A percentile compares a stretch with the other conserved stretches of the same genome.
phyloP scores from a whole-genome alignment of 35 echinoderm and acorn worm species.

The Lytechinus variegatus region DNA sequence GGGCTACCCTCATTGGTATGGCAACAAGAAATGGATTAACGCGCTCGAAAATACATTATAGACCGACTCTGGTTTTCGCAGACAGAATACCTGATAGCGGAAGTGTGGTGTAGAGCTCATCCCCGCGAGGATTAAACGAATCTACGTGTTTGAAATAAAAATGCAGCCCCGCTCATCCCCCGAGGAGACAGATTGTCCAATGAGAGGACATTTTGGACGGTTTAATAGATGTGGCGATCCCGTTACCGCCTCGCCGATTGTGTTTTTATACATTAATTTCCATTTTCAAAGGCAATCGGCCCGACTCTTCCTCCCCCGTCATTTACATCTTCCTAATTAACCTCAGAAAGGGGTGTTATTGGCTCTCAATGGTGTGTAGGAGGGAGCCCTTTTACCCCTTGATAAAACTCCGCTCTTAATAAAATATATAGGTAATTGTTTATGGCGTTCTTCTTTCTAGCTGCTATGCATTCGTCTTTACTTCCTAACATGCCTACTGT shows the following conservation, averaged over 20 bases:
- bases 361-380: background rate
- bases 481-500: too few species aligned
- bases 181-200: background rate
- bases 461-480: too few species aligned
- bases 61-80: background rate
- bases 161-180: background rate
- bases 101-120: background rate
- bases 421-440: too few species aligned
- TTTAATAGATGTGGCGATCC: background rate
- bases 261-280: background rate
- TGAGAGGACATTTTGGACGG: background rate
- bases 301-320: background rate
- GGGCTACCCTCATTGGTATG: background rate
- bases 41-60: background rate
- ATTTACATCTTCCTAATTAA: background rate
- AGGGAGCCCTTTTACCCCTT: too few species aligned
- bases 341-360: background rate
- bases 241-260: background rate
- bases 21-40: background rate
- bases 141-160: background rate
- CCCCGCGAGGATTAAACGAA: background rate
- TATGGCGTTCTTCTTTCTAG: too few species aligned
- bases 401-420: too few species aligned
- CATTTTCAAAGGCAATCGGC: background rate
- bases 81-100: background rate